phyloP scores from a whole-genome alignment of 2,797 vertebrate genomes.

The Intellagama lesueurii region DNA sequence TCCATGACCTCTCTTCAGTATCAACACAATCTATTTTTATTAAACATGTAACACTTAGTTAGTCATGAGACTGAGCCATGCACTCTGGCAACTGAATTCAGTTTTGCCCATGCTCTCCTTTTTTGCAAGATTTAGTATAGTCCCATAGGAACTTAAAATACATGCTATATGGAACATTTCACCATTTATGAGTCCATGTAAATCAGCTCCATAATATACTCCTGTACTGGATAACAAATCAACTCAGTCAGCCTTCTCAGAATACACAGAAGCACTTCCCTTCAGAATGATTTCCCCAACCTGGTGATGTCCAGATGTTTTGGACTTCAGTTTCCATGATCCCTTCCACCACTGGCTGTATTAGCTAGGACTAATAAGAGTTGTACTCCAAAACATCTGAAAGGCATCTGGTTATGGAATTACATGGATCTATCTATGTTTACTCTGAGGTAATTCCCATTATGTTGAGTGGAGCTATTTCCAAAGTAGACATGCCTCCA shows the following conservation, averaged over 20 bases:
- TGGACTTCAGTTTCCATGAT: no score
- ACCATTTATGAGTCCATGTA: background rate
- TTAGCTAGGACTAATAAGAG: background rate
- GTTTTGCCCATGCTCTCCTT: background rate
- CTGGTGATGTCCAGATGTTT: background rate
- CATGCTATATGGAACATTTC: no score
- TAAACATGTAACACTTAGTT: background rate
- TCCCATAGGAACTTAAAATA: no score
- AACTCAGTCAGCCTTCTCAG: background rate
- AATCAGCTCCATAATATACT: background rate
- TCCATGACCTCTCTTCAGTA: background rate
- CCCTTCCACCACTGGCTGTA: background rate
- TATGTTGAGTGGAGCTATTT: background rate
- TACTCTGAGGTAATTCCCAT: background rate
- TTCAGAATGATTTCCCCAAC: background rate
- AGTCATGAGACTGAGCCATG: background rate
- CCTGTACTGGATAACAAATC: background rate
- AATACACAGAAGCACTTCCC: background rate
- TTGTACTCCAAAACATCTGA: background rate
- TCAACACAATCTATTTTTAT: background rate
- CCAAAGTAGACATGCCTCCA: background rate
- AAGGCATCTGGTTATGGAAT: background rate
- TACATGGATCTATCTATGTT: background rate
- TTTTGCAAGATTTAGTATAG: no score
- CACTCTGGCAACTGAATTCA: background rate